Evolutionary conservation across 2,888 invertebrate genomes (phyloP), one percentile per base, ranked within the genome.

Genomic region (Sturmia bella): DNA sequence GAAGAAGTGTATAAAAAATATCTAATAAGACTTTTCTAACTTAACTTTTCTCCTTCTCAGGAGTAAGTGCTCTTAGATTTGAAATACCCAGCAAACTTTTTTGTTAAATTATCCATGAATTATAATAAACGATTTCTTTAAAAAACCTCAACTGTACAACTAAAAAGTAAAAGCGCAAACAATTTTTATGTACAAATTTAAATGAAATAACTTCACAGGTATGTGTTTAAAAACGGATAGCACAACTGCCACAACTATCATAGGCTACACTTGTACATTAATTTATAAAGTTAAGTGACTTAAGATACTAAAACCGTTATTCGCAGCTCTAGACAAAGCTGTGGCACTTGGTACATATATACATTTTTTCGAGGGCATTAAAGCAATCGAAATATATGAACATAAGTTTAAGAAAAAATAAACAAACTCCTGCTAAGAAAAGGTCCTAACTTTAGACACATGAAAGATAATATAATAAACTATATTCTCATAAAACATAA

Each of bases 281-380:
- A 80, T 80, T 83, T 80, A 83, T 83, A 80, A 83, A 83, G 77
- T 80, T 80, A 80, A 77, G 77, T 77, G 80, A 78, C 82, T 82
- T 82, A 82, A 78, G 81, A 82, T 59, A 78, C 77, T 64, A 69
- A 69, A 77, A 74, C 52, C 63, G 68, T 45, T 63, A 69, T 32
- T 21, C 43, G 73, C 32, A 32, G 17, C 43, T 13, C 4, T 27
- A 43, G n/a, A n/a, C 17, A 50, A 21, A 54, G 21, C 19, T 9
- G 39, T 32, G 27, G 37, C 21, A 56, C 45, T 32, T 27, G 43
- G 54, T 15, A 13, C 13, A 52, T 15, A 32, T 12, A 19, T 57
- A 13, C 13, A 52, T 15, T 24, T 12, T 15, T 57, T 39, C n/a
- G n/a, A 19, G 39, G 48, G 15, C 37, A 54, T 12, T n/a, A 39